Base-by-base conservation (phyloP, 2,797 vertebrate genomes). In the Periophthalmus magnuspinnatus region DNA sequence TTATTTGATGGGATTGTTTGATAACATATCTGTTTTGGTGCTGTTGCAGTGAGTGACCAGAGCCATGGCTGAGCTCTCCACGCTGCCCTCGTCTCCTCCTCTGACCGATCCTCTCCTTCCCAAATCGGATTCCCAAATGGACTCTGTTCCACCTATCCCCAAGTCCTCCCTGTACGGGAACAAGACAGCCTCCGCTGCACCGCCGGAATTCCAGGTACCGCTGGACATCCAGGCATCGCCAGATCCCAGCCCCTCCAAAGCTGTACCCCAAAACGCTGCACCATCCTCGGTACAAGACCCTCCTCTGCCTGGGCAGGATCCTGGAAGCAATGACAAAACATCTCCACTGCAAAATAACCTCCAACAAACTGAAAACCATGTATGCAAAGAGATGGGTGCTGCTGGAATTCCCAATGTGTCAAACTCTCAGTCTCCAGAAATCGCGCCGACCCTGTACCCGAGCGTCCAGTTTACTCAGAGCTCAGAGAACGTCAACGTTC, bases 61-160 rank as follows among this genome's bases (percentile, higher is more conserved):
- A 84, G 86, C 75, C 65, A 95, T 94, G 94, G 92, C 94, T 14
- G 93, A 95, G 77, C 83, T 94, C 65, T 90, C 88, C 52, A 81
- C 92, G 67, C 76, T 93, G 32, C 90, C 87, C 67, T 84, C 91
- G 21, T 45, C 41, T 45, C 41, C 41, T 45, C 41, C 41, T 45
- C 41, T 45, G 41, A 82, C 78, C 3, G 93, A 94, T 21, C 81
- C 89, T 60, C 85, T 81, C 63, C 68, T 41, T 41, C 38, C 38
- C 10, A 41, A 41, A 41, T 41, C 77, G 16, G n/a, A 67, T 61
- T 79, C 75, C 69, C 38, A 41, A 13, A 41, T 41, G 38, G 77
- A 82, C 41, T 19, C 28, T 32, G 17, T 28, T 3, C 21, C 79
- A 14, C 21, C 76, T 13, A 5, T 78, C 19, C 90, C 90, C 50